Evolutionary conservation across 2,113 vertebrate genomes (phyloP).

Genomic region (Lophotis ruficrista): DNA sequence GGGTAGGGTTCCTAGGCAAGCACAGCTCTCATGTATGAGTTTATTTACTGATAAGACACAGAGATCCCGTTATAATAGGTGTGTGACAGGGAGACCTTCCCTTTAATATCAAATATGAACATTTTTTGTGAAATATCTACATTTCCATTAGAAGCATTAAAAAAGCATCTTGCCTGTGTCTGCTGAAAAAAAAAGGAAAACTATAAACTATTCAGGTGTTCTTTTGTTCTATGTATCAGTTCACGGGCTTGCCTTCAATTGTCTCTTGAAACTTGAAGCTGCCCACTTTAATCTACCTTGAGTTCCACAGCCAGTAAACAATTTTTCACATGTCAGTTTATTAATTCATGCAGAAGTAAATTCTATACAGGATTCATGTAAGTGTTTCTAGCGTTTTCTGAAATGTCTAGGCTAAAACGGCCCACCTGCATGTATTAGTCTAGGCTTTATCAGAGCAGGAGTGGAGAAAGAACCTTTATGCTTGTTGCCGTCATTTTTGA

Average conservation of each 20-base stretch:
- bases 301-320: not conserved
- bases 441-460: not conserved
- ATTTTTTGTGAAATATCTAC: not conserved
- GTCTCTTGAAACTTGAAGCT: not conserved
- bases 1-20: not conserved
- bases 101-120: not conserved
- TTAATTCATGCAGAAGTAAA: not conserved
- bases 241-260: not conserved
- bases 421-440: not conserved
- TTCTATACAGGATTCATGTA: not conserved
- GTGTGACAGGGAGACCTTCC: not conserved
- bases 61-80: rapidly evolving
- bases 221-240: not conserved
- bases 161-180: not conserved
- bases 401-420: not conserved
- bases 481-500: not conserved
- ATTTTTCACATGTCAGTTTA: not conserved
- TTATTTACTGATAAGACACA: rapidly evolving
- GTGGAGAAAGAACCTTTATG: not conserved
- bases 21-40: not conserved
- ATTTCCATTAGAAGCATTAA: not conserved
- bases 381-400: not conserved
- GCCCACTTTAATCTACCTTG: not conserved
- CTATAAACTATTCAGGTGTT: not conserved
- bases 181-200: not conserved